Evolutionary conservation across 1,140 invertebrate species (phyloP).

Genomic region (Hyles euphorbiae): DNA sequence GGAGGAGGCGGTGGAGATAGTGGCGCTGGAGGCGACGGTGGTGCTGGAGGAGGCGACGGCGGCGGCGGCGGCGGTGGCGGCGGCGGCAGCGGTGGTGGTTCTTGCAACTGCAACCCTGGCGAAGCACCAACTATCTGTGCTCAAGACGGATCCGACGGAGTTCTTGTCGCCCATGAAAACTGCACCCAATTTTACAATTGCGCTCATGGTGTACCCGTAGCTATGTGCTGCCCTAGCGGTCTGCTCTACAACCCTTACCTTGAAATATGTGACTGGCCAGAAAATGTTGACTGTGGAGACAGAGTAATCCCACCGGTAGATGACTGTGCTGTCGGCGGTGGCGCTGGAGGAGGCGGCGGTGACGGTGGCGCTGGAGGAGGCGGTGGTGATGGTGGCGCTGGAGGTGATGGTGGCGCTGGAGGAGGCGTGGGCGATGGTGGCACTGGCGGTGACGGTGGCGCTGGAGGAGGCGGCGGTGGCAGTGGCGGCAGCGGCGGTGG

Average conservation of each 20-base stretch:
- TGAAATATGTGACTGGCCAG: conserved; percentile 63
- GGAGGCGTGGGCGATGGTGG: too few species aligned
- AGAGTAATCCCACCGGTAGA: conserved; percentile 14
- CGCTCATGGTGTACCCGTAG: conserved; percentile 16
- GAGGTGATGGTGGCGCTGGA: too few species aligned
- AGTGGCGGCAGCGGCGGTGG: too few species aligned
- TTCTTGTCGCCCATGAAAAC: conserved; percentile 21
- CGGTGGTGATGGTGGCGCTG: too few species aligned
- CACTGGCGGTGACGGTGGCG: too few species aligned
- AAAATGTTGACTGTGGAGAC: conserved; percentile 60
- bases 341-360: background rate
- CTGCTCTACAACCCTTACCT: conserved; percentile 24
- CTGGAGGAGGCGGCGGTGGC: too few species aligned
- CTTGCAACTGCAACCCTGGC: conserved; percentile 14
- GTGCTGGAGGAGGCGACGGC: background rate
- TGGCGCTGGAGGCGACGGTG: background rate
- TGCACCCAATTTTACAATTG: conserved; percentile 38
- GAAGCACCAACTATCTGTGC: conserved; percentile 20
- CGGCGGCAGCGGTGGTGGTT: conserved; percentile 3
- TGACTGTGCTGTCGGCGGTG: background rate
- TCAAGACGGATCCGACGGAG: conserved; percentile 12
- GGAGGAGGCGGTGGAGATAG: conserved; percentile 4
- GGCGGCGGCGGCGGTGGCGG: conserved; percentile 5
- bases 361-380: background rate
- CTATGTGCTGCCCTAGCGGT: conserved; percentile 14